Conservation (phyloP, 2,888 invertebrate species). For the Cheilosia soror region DNA sequence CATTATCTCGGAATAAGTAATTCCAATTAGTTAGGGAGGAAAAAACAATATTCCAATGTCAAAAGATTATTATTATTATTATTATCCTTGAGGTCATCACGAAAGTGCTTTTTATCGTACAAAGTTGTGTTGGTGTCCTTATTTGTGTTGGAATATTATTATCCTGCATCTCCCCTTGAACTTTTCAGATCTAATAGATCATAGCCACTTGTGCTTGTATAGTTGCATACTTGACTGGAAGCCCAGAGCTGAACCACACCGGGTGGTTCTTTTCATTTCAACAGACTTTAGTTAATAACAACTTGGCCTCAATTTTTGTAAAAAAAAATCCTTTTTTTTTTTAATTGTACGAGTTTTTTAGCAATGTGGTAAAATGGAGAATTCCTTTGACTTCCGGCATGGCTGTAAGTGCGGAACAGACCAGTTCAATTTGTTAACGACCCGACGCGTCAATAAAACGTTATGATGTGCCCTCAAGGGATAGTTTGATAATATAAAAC, state of each 20-base stretch:
- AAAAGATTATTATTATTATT: constrained; percentile 59
- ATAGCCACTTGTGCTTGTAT: not conserved
- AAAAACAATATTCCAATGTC: constrained; percentile 52
- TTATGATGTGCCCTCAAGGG: too few relatives aligned
- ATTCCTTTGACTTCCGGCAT: too few relatives aligned
- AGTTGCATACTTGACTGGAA: constrained; percentile 46
- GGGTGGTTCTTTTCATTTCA: constrained; percentile 7
- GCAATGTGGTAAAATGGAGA: too few relatives aligned
- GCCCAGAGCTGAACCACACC: constrained; percentile 38
- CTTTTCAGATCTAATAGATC: constrained; percentile 35
- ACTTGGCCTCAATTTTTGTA: constrained; percentile 25
- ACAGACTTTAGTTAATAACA: constrained; percentile 29
- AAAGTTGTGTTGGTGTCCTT: not conserved
- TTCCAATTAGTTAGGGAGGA: constrained; percentile 43
- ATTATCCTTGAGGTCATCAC: constrained; percentile 51
- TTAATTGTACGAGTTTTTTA: too few relatives aligned
- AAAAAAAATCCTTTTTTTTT: too few relatives aligned
- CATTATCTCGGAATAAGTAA: constrained; percentile 46
- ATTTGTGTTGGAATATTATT: constrained; percentile 1
- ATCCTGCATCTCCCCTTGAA: constrained; percentile 31
- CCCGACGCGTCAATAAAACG: too few relatives aligned
- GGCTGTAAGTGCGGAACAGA: too few relatives aligned
- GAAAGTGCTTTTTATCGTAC: constrained; percentile 5
- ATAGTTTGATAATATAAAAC: too few relatives aligned
- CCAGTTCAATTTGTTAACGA: too few relatives aligned